These are phyloP conservation scores for Styela plicata DNA, from an alignment of 23 tunicate species.

Conservation along the genomic window DNA sequence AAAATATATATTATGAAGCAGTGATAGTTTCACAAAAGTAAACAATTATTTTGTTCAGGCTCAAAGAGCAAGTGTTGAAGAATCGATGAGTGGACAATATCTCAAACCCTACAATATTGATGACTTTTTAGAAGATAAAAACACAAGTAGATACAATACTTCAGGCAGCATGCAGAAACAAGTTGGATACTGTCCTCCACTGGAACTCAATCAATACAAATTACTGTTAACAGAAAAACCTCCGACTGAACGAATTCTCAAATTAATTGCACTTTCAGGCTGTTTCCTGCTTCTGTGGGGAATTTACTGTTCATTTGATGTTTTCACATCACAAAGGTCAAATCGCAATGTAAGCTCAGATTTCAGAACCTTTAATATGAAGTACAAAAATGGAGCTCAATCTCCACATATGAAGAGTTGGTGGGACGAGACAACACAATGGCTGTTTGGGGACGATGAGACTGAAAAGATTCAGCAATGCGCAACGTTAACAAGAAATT, in stretches of 20 bases:
- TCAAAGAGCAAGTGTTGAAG: slow-evolving; percentile 37
- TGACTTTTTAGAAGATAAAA: not conserved
- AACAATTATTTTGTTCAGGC: slow-evolving; percentile 2
- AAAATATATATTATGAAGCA: no score
- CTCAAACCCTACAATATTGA: slow-evolving; percentile 29
- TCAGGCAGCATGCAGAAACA: not conserved
- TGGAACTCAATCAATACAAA: not conserved
- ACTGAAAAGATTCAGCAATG: not conserved
- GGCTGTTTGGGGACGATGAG: not conserved
- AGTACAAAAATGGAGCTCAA: not conserved
- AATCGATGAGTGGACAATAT: slow-evolving; percentile 58
- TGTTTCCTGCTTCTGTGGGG: slow-evolving; percentile 67
- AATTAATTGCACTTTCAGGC: slow-evolving; percentile 62
- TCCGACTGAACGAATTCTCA: slow-evolving; percentile 64
- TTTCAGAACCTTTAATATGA: not conserved
- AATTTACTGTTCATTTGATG: slow-evolving; percentile 60
- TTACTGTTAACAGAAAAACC: slow-evolving; percentile 6
- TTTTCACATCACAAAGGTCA: not conserved
- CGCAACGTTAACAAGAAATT: not conserved
- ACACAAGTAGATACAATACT: not conserved
- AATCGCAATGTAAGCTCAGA: not conserved
- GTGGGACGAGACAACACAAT: not conserved
- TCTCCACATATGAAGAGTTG: not conserved
- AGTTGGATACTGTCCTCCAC: slow-evolving; percentile 29
- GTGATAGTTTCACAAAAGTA: no score